Conservation (phyloP, 2,888 invertebrate genomes). For the Bombyx huttoni region DNA sequence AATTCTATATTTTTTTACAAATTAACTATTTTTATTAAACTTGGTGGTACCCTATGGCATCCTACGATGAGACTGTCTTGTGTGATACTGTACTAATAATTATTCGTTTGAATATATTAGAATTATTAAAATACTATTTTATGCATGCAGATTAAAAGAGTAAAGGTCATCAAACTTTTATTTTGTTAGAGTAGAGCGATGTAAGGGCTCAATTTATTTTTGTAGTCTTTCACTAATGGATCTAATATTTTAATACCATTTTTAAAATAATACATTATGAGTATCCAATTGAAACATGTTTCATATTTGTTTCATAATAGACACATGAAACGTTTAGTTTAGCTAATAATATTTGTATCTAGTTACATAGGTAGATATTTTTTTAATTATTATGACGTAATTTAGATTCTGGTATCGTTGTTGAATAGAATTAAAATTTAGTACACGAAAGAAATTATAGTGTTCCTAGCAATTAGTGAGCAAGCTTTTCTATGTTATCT, state of each 20-base stretch:
- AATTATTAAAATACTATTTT: conserved; percentile 5
- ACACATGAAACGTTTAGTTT: too few species aligned
- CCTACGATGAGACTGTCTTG: conserved; percentile 46
- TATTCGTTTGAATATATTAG: conserved; percentile 5
- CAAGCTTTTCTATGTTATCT: neutral
- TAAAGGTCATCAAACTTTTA: neutral
- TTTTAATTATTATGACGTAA: neutral
- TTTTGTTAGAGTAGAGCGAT: neutral
- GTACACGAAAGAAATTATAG: neutral
- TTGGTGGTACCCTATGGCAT: conserved; percentile 38
- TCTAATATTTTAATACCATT: too few species aligned
- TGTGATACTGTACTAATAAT: conserved; percentile 43
- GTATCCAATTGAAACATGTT: too few species aligned
- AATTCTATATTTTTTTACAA: conserved; percentile 24
- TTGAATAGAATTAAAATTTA: neutral
- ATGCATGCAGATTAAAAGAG: neutral
- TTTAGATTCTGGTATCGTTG: neutral
- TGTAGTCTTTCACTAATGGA: too few species aligned
- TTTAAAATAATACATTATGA: too few species aligned
- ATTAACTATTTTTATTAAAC: conserved; percentile 32
- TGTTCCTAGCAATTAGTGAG: neutral
- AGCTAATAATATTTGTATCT: neutral
- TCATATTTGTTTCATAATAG: too few species aligned
- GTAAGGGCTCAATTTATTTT: too few species aligned
- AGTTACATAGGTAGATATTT: neutral